phyloP scores from a whole-genome alignment of 2,113 vertebrate species.

The Cinclus mexicanus region DNA sequence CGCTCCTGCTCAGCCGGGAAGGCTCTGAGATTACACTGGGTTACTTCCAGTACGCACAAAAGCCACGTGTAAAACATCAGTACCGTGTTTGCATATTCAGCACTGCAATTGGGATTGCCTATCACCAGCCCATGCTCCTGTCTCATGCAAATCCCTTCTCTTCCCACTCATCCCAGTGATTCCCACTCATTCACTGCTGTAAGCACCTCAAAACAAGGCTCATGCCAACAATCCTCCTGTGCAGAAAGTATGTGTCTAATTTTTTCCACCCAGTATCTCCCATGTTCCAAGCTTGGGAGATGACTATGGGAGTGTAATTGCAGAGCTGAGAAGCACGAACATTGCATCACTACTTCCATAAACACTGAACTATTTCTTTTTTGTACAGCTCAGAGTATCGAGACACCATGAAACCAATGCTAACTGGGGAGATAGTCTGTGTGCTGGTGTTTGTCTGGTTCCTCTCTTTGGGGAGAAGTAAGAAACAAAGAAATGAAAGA shows the following conservation, averaged over 20 bases:
- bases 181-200: not conserved
- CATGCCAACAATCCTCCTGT: not conserved
- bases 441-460: not conserved
- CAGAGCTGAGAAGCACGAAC: constrained; percentile 18
- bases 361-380: constrained; percentile 14
- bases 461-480: not conserved
- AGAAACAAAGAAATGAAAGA: not conserved
- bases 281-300: constrained; percentile 2
- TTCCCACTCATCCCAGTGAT: not conserved
- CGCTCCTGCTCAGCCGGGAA: not conserved
- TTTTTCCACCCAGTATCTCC: constrained; percentile 23
- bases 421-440: not conserved
- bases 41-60: not conserved
- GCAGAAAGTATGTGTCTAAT: not conserved
- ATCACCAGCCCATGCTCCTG: not conserved
- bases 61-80: not conserved
- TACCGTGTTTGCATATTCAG: not conserved
- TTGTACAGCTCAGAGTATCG: not conserved
- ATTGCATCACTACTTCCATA: constrained; percentile 36
- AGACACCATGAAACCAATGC: not conserved
- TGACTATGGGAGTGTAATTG: not conserved
- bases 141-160: not conserved
- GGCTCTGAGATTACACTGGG: fast-evolving
- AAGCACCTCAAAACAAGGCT: not conserved
- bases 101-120: not conserved